Percentiles rank a stretch among this genome's conserved stretches.
These are phyloP conservation scores for Nephrotoma guestfalica DNA, from an alignment of 2,888 invertebrate species.

Conservation along the genomic window DNA sequence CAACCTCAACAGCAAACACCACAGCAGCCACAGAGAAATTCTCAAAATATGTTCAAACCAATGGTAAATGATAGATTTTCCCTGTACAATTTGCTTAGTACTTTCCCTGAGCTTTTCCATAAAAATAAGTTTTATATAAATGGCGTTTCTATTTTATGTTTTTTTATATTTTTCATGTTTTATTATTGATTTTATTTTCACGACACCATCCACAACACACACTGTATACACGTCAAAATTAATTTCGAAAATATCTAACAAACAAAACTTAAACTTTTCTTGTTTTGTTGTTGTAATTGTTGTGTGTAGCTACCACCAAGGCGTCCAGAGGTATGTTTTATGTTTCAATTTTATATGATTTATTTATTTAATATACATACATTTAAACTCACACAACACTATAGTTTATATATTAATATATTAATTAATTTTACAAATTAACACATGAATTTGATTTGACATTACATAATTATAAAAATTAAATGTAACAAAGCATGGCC, in stretches of 20 bases:
- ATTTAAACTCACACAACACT: neutral
- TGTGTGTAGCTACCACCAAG: slow-evolving; percentile 61
- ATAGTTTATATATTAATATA: neutral
- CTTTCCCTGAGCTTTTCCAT: neutral
- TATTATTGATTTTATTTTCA: neutral
- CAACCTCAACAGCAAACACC: slow-evolving; percentile 33
- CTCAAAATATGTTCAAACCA: slow-evolving; percentile 75
- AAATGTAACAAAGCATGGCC: neutral
- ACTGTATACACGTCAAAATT: slow-evolving; percentile 10
- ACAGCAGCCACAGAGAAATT: slow-evolving; percentile 64
- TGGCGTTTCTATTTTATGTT: neutral
- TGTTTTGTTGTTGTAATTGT: neutral
- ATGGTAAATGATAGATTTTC: slow-evolving; percentile 43
- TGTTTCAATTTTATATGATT: slow-evolving; percentile 11
- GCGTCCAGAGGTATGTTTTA: slow-evolving; percentile 73
- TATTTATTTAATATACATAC: slow-evolving; percentile 10
- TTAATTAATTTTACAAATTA: neutral
- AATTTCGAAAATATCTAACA: slow-evolving; percentile 6
- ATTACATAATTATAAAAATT: neutral
- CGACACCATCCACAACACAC: slow-evolving; percentile 10
- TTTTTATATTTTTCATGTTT: neutral
- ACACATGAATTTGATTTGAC: neutral
- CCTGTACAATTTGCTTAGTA: neutral
- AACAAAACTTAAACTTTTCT: slow-evolving; percentile 10
- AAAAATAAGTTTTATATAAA: neutral